Evolutionary conservation across 2,888 invertebrate genomes (phyloP), one percentile per base, ranked within the genome.

Genomic region (Cosmorhoe ocellata): DNA sequence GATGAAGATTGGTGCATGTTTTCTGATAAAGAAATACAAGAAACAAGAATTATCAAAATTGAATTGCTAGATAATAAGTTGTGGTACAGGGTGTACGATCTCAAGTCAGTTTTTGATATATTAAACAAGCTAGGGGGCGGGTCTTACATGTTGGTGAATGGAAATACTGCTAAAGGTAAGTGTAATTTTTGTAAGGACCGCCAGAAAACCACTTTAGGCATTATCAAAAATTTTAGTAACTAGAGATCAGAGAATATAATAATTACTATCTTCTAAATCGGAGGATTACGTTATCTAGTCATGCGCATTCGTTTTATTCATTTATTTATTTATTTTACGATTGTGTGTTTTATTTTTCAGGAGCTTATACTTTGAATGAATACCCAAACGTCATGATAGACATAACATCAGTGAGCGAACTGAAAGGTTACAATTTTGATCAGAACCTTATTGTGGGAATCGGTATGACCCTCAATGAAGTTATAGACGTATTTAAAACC

Each of bases 81-180:
- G 28, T 94, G 93, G 91, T 86, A 87, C 60, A 91, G 91, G 74
- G 91, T 92, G 1, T 71, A 76, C 27, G 76, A 79, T 10, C 48
- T 93, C 0, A 68, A 73, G 4, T 87, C 91, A 54, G 76, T 94
- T 37, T 91, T 93, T 63, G 67, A 82, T 11, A 72, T 92, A 10
- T 82, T 94, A 14, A 65, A 71, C 11, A 66, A 65, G 22, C 76
- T 88, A 55, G 83, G 85, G 0, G 56, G 77, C 26, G 72, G 79
- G 3, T 83, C 80, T 18, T 94, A 93, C 64, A 91, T 92, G 76
- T 69, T 95, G 3, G 91, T 95, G 1, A 93, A 92, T 38, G 95
- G 96, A 10, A 95, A 94, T 70, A 95, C 94, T 6, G 94, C 93
- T 22, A 92, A 91, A 78, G 95, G 95, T 94, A 78, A 43, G 4